Base-by-base conservation (phyloP, 53 echinoderm and acorn worm species). In the Paracentrotus lividus region DNA sequence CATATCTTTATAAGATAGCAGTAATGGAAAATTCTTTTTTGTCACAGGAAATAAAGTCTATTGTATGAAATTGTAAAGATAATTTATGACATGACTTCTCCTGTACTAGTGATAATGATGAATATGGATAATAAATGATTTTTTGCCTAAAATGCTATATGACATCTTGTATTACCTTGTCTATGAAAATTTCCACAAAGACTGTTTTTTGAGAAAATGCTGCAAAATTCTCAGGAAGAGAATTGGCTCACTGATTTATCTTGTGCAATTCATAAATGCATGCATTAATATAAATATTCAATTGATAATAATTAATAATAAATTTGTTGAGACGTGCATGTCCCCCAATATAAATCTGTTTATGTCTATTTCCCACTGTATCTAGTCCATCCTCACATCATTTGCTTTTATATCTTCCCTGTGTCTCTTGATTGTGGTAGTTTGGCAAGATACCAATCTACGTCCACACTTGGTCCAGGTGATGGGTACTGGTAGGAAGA, bases 1-100 rank as follows among this genome's bases (percentile, higher is more conserved):
- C 54, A 16, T 24, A 86, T 86, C 86, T 86, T 49, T 56, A 86
- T 86, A 55, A 86, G 86, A 86, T 86, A 2, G 44, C 81, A 81
- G 31, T 64, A 8, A 61, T 26, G 13, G 0, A 59, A n/a, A 21
- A 24, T 59, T n/a, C 3, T n/a, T 24, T 18, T 59, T n/a, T n/a
- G 24, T 2, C 24, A 1, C 56, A 56, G 15, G n/a, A 21, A 60
- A 60, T 60, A 60, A 60, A 6, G 26, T n/a, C 26, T 26, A 60
- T 60, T 60, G 8, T 9, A 5, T 51, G 5, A 5, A 51, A 51
- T 51, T 9, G 9, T 9, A 51, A 51, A 7, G n/a, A 4, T 7
- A 24, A 26, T 8, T 66, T 5, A 6, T 66, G 31, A 12, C 67
- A 31, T 68, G 12, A 29, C n/a, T 68, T 34, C 69, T 68, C 32